Conservation (phyloP, 2,113 vertebrate genomes). For the Calypte anna region DNA sequence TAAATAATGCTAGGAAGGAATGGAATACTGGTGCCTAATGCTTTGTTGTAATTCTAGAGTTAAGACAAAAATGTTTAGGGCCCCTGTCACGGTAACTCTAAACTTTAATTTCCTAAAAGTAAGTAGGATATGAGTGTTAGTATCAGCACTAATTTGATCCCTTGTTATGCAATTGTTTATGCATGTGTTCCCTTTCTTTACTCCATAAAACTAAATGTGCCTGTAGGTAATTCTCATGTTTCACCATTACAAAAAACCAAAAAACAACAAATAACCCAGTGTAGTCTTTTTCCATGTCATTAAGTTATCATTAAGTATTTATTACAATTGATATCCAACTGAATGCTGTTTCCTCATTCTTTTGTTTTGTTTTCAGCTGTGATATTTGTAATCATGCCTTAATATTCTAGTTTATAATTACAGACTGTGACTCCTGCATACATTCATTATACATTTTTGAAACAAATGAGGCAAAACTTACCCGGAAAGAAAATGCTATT, state of each 20-base stretch:
- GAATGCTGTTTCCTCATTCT: not conserved
- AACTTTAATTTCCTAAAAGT: not conserved
- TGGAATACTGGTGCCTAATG: not conserved
- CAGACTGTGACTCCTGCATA: not conserved
- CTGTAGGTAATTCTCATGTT: not conserved
- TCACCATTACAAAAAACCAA: not conserved
- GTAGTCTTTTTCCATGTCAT: not conserved
- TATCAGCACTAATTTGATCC: not conserved
- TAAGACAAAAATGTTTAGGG: not conserved
- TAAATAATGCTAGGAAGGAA: not conserved
- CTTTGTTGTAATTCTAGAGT: not conserved
- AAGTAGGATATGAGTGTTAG: not conserved
- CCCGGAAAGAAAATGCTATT: not conserved
- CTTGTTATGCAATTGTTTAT: not conserved
- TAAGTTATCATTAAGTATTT: not conserved
- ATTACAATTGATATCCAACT: not conserved
- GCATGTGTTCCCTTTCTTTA: not conserved
- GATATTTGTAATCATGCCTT: not conserved
- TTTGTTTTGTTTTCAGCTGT: not conserved
- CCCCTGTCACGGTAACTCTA: not conserved
- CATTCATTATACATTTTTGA: not conserved
- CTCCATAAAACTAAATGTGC: not conserved
- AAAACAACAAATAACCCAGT: too few species aligned
- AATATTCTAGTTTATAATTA: not conserved
- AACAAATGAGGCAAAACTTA: not conserved